phyloP scores from a whole-genome alignment of 2,113 vertebrate species.

The Panthera leo region DNA sequence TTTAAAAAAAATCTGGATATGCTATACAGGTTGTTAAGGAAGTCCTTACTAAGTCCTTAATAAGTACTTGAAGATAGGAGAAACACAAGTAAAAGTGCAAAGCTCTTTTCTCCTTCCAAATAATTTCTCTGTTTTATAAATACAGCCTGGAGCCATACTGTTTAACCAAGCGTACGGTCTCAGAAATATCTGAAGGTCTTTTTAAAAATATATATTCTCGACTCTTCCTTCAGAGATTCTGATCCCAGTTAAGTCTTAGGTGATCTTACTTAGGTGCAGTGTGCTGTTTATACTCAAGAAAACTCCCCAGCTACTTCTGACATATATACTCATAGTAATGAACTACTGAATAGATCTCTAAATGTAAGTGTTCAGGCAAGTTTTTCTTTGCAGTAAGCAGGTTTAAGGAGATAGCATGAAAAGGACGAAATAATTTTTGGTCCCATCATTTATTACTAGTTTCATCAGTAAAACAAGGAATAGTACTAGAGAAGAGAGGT shows the following conservation, averaged over 20 bases:
- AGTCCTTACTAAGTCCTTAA: background rate
- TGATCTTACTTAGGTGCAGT: background rate
- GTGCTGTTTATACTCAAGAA: background rate
- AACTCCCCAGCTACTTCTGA: background rate
- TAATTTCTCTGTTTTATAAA: background rate
- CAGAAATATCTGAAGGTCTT: background rate
- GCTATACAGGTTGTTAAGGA: background rate
- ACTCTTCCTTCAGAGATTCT: background rate
- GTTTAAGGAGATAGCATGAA: background rate
- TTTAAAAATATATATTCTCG: background rate
- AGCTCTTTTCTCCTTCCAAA: background rate
- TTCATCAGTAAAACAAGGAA: slow-evolving; percentile 20
- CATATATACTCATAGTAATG: background rate
- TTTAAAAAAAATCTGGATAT: background rate
- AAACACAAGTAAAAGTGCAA: slow-evolving; percentile 3
- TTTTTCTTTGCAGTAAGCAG: background rate
- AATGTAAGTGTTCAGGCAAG: background rate
- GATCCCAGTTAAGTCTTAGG: background rate
- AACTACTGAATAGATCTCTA: background rate
- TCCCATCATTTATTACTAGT: background rate
- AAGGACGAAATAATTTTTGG: background rate
- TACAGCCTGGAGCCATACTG: background rate
- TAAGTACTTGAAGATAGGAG: background rate
- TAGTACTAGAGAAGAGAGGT: background rate
- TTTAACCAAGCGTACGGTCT: background rate